Evolutionary conservation across 2,888 invertebrate species (phyloP).

Genomic region (Lacanobia wlatinum): DNA sequence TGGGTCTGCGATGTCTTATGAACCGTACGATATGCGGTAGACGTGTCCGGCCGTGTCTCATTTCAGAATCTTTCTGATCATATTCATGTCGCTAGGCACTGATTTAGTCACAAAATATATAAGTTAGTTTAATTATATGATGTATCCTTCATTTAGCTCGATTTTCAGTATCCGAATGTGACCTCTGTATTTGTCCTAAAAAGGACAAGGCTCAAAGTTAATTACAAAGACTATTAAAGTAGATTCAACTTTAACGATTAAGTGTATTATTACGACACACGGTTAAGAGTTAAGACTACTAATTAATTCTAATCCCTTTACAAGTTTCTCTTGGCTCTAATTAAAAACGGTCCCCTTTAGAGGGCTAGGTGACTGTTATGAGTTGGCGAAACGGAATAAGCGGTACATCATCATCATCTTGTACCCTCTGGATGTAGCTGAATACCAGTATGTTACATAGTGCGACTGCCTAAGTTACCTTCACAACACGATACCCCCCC

Average conservation of each 20-base stretch:
- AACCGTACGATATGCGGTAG: neutral
- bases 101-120: too few species aligned
- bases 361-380: neutral
- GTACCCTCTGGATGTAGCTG: neutral
- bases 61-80: neutral
- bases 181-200: conserved; percentile 4
- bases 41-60: neutral
- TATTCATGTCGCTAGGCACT: too few species aligned
- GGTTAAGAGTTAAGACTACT: conserved; percentile 28
- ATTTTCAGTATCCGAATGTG: conserved; percentile 1
- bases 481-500: too few species aligned
- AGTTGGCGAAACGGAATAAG: neutral
- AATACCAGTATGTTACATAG: too few species aligned
- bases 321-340: conserved; percentile 8
- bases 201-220: conserved; percentile 17
- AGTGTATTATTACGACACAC: conserved; percentile 38
- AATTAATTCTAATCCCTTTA: conserved; percentile 36
- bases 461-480: too few species aligned
- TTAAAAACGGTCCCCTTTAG: conserved; percentile 9
- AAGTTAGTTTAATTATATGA: too few species aligned
- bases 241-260: conserved; percentile 36
- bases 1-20: neutral
- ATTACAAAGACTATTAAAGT: conserved; percentile 45
- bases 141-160: neutral
- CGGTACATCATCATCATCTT: neutral